Conservation (phyloP, 1,140 invertebrate species). For the Wasmannia auropunctata region DNA sequence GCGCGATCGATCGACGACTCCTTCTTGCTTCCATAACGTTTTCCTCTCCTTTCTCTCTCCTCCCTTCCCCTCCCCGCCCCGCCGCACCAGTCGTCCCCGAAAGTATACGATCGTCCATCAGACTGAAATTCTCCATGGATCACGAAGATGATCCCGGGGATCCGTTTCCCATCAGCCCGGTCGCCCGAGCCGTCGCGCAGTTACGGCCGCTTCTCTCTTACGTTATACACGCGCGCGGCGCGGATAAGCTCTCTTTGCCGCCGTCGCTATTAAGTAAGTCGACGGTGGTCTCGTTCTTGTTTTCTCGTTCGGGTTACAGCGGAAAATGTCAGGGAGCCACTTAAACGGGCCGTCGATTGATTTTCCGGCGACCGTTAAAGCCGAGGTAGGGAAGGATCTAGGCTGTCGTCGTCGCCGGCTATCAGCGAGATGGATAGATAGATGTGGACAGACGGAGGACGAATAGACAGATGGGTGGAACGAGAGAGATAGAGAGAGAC, state of each 20-base stretch:
- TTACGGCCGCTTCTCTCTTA: neutral
- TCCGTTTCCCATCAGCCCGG: conserved; percentile 57
- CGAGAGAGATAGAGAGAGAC: neutral
- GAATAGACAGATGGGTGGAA: neutral
- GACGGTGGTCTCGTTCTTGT: conserved; percentile 37
- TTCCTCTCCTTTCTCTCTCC: no score
- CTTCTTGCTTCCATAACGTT: neutral
- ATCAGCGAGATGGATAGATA: neutral
- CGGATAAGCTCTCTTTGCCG: neutral
- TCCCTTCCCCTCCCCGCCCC: no score
- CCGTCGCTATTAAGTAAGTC: conserved; percentile 17
- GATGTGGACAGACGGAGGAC: neutral
- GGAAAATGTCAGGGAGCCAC: conserved; percentile 44
- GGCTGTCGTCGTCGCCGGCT: neutral
- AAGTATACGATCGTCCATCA: conserved; percentile 49
- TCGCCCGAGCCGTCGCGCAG: neutral
- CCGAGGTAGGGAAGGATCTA: conserved; percentile 19
- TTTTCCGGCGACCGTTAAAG: conserved; percentile 23
- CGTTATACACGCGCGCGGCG: neutral
- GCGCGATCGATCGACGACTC: conserved; percentile 58
- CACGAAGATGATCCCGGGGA: conserved; percentile 57
- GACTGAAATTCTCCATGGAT: conserved; percentile 25
- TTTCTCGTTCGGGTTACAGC: conserved; percentile 15
- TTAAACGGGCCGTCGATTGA: conserved; percentile 48
- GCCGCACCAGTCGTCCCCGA: neutral